Percentiles rank a stretch among this genome's conserved stretches.
phyloP scores from a whole-genome alignment of 2,797 vertebrate species.

The Enteromius treurensis region DNA sequence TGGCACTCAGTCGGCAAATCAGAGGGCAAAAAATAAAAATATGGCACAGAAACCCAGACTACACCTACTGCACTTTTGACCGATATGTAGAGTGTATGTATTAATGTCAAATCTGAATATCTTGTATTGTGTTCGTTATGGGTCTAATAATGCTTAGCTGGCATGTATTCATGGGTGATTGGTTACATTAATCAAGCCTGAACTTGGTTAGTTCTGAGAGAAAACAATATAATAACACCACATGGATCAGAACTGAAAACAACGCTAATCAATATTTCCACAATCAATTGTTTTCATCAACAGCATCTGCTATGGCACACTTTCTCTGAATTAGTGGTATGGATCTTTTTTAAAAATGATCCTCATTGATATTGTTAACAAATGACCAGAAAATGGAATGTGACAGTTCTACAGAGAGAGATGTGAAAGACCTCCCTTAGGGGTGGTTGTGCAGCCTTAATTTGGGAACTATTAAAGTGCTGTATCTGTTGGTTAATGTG shows the following conservation, averaged over 20 bases:
- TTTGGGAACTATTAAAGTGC: conserved; percentile 60
- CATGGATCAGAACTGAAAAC: conserved; percentile 60
- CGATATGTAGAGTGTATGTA: conserved; percentile 2
- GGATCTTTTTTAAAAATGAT: conserved; percentile 61
- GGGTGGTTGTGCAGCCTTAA: conserved; percentile 55
- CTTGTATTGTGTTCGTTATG: neutral
- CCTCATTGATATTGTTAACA: conserved; percentile 60
- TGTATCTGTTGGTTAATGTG: conserved; percentile 58
- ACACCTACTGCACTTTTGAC: conserved; percentile 26
- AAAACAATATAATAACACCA: conserved; percentile 48
- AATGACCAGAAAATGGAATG: conserved; percentile 64
- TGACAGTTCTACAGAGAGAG: conserved; percentile 57
- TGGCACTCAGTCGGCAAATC: conserved; percentile 66
- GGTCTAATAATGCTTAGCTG: neutral
- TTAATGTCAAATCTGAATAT: conserved; percentile 7
- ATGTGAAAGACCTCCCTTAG: conserved; percentile 49
- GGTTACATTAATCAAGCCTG: conserved; percentile 42
- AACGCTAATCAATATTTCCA: conserved; percentile 60
- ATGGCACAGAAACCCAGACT: conserved; percentile 55
- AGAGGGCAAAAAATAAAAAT: conserved; percentile 52
- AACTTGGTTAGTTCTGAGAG: conserved; percentile 39
- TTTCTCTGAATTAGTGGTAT: conserved; percentile 61
- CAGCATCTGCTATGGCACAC: conserved; percentile 59
- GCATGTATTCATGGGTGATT: conserved; percentile 25
- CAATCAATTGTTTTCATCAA: conserved; percentile 62